Percentiles rank a stretch among this genome's conserved stretches.
phyloP scores from a whole-genome alignment of 2,888 invertebrate species.

The Metacarcinus magister region DNA sequence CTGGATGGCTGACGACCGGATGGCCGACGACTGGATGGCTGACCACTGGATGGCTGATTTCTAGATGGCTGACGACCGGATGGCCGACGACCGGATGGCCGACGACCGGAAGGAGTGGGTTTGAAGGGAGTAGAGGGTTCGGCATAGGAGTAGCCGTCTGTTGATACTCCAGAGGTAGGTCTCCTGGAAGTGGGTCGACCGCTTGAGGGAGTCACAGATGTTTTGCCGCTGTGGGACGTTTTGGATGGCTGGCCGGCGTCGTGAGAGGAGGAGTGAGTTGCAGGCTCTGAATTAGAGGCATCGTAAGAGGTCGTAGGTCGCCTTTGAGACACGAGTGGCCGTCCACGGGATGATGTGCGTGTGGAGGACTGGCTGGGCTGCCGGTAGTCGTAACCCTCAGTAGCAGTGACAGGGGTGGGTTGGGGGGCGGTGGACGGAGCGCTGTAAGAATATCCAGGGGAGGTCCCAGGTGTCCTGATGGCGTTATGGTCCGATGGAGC shows the following conservation, averaged over 20 bases:
- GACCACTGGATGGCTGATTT: not conserved
- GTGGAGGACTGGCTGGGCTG: not conserved
- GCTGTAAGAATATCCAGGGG: slow-evolving; percentile 69
- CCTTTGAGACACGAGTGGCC: not conserved
- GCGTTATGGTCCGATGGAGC: not conserved
- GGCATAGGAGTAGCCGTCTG: slow-evolving; percentile 22
- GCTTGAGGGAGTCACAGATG: not conserved
- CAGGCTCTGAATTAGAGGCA: slow-evolving; percentile 46
- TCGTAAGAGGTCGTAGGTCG: not conserved
- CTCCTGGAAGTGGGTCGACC: slow-evolving; percentile 18
- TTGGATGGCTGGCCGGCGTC: not conserved
- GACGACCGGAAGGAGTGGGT: slow-evolving; percentile 29
- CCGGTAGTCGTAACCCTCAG: slow-evolving; percentile 41
- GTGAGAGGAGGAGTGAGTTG: not conserved
- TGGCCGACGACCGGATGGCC: not conserved
- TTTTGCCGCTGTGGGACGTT: not conserved
- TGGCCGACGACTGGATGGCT: slow-evolving; percentile 5
- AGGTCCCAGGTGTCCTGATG: not conserved
- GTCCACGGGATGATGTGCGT: not conserved
- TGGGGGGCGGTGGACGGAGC: slow-evolving; percentile 61
- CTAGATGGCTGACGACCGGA: slow-evolving; percentile 63
- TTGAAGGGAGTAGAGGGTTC: not conserved
- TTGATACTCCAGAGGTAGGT: not conserved
- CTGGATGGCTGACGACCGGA: not conserved
- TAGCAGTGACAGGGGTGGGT: slow-evolving; percentile 51